These are phyloP conservation scores for Drosophila mimica DNA, from an alignment of 2,888 invertebrate genomes.

Conservation along the genomic window DNA sequence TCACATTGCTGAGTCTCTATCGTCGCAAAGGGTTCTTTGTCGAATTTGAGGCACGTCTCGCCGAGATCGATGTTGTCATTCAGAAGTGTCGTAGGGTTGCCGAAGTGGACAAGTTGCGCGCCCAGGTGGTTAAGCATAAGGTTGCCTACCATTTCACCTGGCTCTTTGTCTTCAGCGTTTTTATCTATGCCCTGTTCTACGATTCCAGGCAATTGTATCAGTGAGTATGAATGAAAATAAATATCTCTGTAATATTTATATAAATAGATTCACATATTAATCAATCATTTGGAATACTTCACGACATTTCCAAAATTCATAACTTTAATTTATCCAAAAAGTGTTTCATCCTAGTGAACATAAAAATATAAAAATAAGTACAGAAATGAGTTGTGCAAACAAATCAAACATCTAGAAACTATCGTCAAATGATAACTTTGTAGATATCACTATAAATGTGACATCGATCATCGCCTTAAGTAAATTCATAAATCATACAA, in stretches of 20 bases:
- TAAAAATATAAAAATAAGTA: neutral
- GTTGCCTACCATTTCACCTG: constrained; percentile 73
- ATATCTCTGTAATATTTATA: neutral
- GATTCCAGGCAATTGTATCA: constrained; percentile 62
- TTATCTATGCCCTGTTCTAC: constrained; percentile 67
- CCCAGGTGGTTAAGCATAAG: constrained; percentile 57
- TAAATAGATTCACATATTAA: neutral
- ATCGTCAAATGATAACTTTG: neutral
- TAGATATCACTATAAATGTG: neutral
- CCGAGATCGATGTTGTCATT: constrained; percentile 77
- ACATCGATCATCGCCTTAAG: neutral
- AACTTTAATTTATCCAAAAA: neutral
- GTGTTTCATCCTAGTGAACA: neutral
- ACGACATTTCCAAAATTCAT: neutral
- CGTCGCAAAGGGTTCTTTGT: constrained; percentile 81
- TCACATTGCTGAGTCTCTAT: constrained; percentile 70
- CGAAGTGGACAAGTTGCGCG: constrained; percentile 56
- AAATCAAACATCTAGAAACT: neutral
- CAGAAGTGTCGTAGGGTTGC: constrained; percentile 71
- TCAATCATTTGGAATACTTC: neutral
- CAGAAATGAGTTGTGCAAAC: neutral
- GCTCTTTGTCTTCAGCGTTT: constrained; percentile 66
- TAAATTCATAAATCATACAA: constrained; percentile 2
- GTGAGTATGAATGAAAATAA: constrained; percentile 61
- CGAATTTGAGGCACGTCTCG: constrained; percentile 72